These are phyloP conservation scores for Mobula birostris DNA, from an alignment of 2,113 vertebrate species.

Conservation along the genomic window DNA sequence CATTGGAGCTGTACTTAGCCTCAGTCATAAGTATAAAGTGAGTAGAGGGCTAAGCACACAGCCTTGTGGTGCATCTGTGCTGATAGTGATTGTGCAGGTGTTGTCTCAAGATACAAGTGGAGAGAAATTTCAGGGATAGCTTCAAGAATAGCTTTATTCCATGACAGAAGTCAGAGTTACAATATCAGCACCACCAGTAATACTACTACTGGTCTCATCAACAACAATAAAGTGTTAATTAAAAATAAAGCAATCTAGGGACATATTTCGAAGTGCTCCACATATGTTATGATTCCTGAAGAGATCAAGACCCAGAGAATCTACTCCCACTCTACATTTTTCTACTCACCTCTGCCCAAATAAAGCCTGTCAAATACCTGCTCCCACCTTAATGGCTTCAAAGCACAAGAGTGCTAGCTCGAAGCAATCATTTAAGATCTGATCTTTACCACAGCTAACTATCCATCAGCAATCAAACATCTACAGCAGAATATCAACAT, in stretches of 20 bases:
- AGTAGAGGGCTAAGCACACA: no score
- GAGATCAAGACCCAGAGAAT: conserved; percentile 25
- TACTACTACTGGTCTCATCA: neutral
- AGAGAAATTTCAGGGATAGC: neutral
- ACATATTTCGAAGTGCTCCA: no score
- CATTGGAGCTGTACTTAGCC: no score
- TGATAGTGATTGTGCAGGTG: no score
- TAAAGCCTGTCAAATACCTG: conserved; percentile 16
- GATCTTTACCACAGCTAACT: neutral
- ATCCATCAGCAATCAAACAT: conserved; percentile 12
- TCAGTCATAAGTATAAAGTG: no score
- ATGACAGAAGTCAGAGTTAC: neutral
- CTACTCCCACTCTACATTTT: conserved; percentile 37
- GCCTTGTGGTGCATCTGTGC: no score
- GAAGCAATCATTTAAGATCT: neutral
- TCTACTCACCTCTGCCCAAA: neutral
- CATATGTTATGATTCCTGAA: neutral
- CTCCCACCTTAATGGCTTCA: conserved; percentile 29
- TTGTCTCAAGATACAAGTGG: no score
- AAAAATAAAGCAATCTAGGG: neutral
- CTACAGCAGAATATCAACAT: neutral
- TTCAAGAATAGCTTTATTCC: neutral
- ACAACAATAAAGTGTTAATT: neutral
- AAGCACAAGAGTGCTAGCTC: neutral
- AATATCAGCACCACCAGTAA: neutral